phyloP scores from a whole-genome alignment of 1,140 invertebrate species.

The Brachionus plicatilis region DNA sequence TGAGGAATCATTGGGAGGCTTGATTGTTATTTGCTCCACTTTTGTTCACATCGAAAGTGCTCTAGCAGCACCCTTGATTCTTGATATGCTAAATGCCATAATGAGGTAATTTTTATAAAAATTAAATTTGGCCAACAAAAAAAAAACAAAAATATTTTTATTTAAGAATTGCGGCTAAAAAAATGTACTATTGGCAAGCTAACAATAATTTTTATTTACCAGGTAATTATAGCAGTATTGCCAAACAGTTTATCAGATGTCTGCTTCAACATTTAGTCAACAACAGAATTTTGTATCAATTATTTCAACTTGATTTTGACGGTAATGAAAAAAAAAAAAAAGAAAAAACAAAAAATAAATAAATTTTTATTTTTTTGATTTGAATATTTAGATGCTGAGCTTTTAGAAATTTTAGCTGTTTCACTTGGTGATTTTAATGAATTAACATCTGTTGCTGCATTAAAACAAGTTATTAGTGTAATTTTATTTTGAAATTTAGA shows the following conservation, averaged over 20 bases:
- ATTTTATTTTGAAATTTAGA: not conserved
- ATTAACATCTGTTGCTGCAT: slow-evolving; percentile 8
- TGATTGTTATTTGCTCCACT: slow-evolving; percentile 81
- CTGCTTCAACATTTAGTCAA: slow-evolving; percentile 89
- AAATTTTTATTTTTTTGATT: not conserved
- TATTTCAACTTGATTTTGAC: slow-evolving; percentile 81
- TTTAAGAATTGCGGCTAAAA: slow-evolving; percentile 38
- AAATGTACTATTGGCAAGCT: slow-evolving; percentile 37
- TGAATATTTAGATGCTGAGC: not conserved
- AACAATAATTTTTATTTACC: slow-evolving; percentile 47
- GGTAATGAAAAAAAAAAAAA: slow-evolving; percentile 57
- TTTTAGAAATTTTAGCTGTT: slow-evolving; percentile 23
- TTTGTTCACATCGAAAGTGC: slow-evolving; percentile 91
- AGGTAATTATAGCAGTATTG: slow-evolving; percentile 67
- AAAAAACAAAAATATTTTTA: not conserved
- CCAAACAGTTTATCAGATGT: slow-evolving; percentile 91
- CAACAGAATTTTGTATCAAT: slow-evolving; percentile 89
- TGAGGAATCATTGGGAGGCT: slow-evolving; percentile 89
- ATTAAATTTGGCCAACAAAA: slow-evolving; percentile 6
- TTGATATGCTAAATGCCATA: slow-evolving; percentile 78
- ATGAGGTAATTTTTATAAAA: slow-evolving; percentile 63
- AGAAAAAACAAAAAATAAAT: not conserved
- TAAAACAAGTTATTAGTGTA: slow-evolving; percentile 35
- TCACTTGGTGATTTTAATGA: slow-evolving; percentile 33
- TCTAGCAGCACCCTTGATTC: slow-evolving; percentile 81